Evolutionary conservation across 1,140 invertebrate species (phyloP), one percentile per base, ranked within the genome.

Genomic region (Myzus persicae): DNA sequence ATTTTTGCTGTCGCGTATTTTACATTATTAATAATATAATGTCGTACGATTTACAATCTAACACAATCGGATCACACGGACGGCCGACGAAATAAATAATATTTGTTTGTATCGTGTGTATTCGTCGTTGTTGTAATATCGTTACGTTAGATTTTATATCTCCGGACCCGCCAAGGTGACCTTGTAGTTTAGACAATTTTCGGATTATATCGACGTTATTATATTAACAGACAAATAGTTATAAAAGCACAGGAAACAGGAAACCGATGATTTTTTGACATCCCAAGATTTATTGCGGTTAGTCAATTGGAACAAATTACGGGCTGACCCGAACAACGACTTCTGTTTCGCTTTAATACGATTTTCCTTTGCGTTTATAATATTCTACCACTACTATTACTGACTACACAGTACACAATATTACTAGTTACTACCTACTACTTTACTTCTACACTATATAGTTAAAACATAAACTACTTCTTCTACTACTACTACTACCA

Each of bases 271-370:
- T 93, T 93, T 93, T 93, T 93, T 93, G 91, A 93, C 91, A 85
- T 93, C 91, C 67, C 36, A 84, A 85, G 91, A 93, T 93, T 93
- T 93, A 93, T 93, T 93, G 91, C 91, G 81, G 91, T 84, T 84
- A 93, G 91, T 93, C 91, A 93, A 93, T 93, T 93, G 91, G 91
- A 93, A 93, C 91, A 93, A 93, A 93, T 93, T 93, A 93, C 46
- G 91, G 91, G 91, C 81, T 93, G 91, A 93, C 91, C 91, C 91
- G 91, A 93, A 93, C 91, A 93, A 93, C 91, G 91, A 93, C 91
- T 85, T 93, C 81, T 93, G 91, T 93, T 93, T 93, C 76, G 91
- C 91, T 93, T 93, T 93, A 84, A 93, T 51, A 93, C 81, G 81
- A 93, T 93, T 84, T 93, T 93, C 81, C 81, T 93, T 85, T 26